Conservation (phyloP, 1,140 invertebrate species). For the Potamilus streckersoni region DNA sequence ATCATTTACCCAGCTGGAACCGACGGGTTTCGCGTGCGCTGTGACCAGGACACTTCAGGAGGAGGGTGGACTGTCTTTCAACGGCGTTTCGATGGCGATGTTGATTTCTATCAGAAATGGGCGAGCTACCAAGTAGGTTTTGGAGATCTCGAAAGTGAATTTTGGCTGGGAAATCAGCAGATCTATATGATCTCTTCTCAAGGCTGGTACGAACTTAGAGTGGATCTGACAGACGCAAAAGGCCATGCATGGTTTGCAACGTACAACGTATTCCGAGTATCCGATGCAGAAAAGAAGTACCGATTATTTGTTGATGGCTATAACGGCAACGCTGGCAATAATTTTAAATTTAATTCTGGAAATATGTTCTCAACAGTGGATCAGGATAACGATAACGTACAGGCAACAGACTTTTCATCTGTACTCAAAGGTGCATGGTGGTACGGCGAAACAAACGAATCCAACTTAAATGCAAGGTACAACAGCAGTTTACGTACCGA, state of each 20-base stretch:
- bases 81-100: not conserved
- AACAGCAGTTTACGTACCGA: no score
- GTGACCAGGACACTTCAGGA: not conserved
- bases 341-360: not conserved
- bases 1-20: no score
- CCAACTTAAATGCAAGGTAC: no score
- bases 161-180: constrained; percentile 69
- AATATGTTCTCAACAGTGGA: constrained; percentile 10
- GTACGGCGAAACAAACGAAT: not conserved
- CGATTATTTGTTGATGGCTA: constrained; percentile 5
- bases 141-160: constrained; percentile 82
- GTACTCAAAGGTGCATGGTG: constrained; percentile 1
- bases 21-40: constrained; percentile 67
- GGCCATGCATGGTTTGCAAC: constrained; percentile 1
- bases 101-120: constrained; percentile 75
- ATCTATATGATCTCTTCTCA: constrained; percentile 27
- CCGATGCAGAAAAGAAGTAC: not conserved
- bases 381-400: constrained; percentile 1
- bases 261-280: constrained; percentile 3
- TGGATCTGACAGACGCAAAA: constrained; percentile 6
- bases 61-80: not conserved
- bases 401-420: not conserved
- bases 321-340: constrained; percentile 7
- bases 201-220: constrained; percentile 1
- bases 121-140: constrained; percentile 94